These are phyloP conservation scores for Suncus etruscus DNA, from an alignment of 2,113 vertebrate species.

Conservation along the genomic window DNA sequence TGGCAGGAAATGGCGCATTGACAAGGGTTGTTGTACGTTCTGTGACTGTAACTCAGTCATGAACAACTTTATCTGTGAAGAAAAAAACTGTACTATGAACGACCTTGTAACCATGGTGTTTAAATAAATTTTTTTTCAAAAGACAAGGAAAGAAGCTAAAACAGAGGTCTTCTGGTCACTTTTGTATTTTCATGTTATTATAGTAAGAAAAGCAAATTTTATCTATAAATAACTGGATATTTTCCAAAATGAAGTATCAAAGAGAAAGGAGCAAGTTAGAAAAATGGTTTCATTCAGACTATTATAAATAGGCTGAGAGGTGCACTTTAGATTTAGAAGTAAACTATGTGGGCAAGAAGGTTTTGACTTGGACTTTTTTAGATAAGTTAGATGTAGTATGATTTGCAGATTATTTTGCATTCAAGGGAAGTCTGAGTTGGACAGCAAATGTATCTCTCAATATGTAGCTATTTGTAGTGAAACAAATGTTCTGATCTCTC, in stretches of 20 bases:
- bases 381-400: neutral
- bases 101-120: no score
- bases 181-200: constrained; percentile 18
- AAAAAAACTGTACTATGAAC: no score
- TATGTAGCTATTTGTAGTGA: neutral
- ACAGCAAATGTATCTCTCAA: neutral
- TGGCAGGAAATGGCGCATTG: no score
- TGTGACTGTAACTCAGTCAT: no score
- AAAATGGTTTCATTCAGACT: neutral
- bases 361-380: constrained; percentile 36
- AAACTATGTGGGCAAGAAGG: neutral
- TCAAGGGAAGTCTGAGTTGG: neutral
- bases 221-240: constrained; percentile 2
- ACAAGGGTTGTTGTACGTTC: no score
- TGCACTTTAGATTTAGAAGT: neutral
- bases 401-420: neutral
- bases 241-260: constrained; percentile 11
- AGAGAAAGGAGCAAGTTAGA: neutral
- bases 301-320: neutral
- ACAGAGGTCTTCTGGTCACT: neutral
- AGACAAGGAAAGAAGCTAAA: neutral
- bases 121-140: no score
- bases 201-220: constrained; percentile 41
- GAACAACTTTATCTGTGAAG: no score
- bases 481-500: constrained; percentile 33